Base-by-base conservation (phyloP, 2,888 invertebrate genomes). In the Brachyopa scutellaris region DNA sequence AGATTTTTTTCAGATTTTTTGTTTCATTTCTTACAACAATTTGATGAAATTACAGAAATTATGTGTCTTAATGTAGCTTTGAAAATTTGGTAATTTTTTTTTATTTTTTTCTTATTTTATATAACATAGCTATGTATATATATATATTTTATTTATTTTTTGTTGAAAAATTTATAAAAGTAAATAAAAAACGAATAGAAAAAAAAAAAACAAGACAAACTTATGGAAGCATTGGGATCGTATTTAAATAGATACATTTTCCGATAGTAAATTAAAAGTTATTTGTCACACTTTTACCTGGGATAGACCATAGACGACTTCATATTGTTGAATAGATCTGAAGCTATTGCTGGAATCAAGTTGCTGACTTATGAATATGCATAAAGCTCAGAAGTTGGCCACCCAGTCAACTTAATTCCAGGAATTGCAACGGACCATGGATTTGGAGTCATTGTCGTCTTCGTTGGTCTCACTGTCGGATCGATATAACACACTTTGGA, bases 351-450 rank as follows among this genome's bases (percentile, higher is more conserved):
- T 90, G 90, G 90, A 90, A 90, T 90, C 90, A 90, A 90, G 90
- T 90, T 90, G 90, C 90, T 90, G 90, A 90, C 90, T 90, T 90
- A 83, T 84, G 84, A 57, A 53, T 84, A 84, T 86, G 86, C 87
- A 86, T 64, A 78, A 84, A 87, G 86, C 88, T 85, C 86, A 89
- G 87, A 88, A 88, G 87, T 87, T 87, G 90, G 90, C 90, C 87
- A 90, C 89, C 89, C 90, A 90, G 90, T 90, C 90, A 90, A 90
- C 90, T 90, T 89, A 88, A 90, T 90, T 90, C 90, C 90, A 90
- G 90, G 90, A 88, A 90, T 88, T 88, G 90, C 88, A 88, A 88
- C 87, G 86, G 87, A 88, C 86, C 67, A 38, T 61, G 26, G 19
- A 13, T 38, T 62, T 23, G 11, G 33, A 59, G 15, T 29, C 69